Evolutionary conservation across 2,113 vertebrate genomes (phyloP).

Genomic region (Diadophis punctatus): DNA sequence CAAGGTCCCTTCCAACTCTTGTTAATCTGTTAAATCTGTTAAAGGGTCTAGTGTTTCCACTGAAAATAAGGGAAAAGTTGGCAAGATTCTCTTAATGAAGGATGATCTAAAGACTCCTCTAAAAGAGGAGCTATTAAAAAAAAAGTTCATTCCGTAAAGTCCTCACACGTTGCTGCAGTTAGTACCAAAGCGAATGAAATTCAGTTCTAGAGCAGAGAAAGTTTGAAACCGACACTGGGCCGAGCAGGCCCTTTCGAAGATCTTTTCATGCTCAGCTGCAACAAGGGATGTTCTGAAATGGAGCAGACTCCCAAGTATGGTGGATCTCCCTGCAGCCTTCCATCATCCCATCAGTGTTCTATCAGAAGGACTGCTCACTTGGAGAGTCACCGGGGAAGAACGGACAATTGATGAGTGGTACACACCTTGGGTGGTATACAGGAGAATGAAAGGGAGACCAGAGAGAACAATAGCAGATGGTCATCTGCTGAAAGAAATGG

Average conservation of each 20-base stretch:
- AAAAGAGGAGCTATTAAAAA: neutral
- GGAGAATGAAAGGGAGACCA: neutral
- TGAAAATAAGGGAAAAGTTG: neutral
- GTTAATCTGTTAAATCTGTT: no score
- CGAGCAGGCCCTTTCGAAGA: fast-evolving
- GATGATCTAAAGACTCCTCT: neutral
- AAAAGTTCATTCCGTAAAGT: neutral
- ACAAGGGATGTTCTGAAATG: neutral
- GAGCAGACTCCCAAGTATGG: neutral
- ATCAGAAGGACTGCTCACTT: neutral
- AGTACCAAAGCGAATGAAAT: neutral
- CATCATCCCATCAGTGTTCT: no score
- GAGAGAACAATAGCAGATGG: neutral
- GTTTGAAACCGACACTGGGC: neutral
- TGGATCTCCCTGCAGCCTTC: neutral
- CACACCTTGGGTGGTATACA: neutral
- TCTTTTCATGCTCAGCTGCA: neutral
- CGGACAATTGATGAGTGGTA: neutral
- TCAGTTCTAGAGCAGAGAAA: neutral
- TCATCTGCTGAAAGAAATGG: neutral
- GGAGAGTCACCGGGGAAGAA: neutral
- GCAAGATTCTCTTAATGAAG: neutral
- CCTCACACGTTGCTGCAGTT: neutral
- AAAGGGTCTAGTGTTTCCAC: neutral
- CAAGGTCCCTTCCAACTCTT: no score